A percentile compares a stretch with the other conserved stretches of the same genome.
These are phyloP conservation scores for Spilogale gracilis DNA, from an alignment of 2,113 vertebrate genomes.

Conservation along the genomic window DNA sequence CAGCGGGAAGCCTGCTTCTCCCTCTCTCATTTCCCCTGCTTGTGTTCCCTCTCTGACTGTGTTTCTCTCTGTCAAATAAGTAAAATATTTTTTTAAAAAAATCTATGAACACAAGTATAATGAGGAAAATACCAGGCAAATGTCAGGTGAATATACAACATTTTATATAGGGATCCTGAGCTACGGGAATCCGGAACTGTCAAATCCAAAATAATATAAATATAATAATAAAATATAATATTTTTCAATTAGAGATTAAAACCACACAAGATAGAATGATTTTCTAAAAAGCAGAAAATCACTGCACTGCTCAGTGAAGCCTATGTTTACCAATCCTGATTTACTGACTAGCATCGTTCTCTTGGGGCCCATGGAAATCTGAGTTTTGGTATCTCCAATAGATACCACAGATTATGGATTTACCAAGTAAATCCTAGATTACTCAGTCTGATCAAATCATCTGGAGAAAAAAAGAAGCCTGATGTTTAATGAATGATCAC, in stretches of 20 bases:
- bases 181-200: not conserved
- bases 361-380: not conserved
- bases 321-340: not conserved
- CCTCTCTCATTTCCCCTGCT: too few relatives aligned
- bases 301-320: not conserved
- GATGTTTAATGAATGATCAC: not conserved
- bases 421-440: not conserved
- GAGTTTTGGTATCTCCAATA: not conserved
- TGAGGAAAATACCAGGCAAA: not conserved
- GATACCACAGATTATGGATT: not conserved
- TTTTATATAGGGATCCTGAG: not conserved
- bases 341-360: not conserved
- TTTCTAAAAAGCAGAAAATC: not conserved
- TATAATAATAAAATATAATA: not conserved
- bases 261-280: not conserved
- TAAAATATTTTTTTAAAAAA: not conserved
- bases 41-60: too few relatives aligned
- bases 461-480: not conserved
- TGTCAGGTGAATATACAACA: rapidly evolving
- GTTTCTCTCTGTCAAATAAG: too few relatives aligned
- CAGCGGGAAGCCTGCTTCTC: too few relatives aligned
- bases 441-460: not conserved
- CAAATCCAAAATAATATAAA: not conserved
- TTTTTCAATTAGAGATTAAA: not conserved
- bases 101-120: not conserved